Percentiles rank a stretch among this genome's conserved stretches.
Evolutionary conservation across 2,888 invertebrate species (phyloP).

Genomic region (Lymantria dispar): DNA sequence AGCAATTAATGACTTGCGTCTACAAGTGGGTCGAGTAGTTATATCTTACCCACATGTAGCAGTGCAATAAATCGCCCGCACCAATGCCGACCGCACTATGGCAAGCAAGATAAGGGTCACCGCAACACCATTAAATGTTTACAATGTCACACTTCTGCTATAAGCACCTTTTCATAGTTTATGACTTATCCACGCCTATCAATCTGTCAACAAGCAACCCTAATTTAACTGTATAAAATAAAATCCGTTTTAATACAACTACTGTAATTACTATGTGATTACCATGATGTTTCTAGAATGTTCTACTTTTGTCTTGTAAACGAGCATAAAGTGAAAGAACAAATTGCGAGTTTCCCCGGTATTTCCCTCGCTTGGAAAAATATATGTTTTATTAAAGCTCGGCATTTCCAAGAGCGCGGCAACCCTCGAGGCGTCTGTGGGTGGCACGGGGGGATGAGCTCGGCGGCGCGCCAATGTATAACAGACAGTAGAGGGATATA

Average conservation of each 20-base stretch:
- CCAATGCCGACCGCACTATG: slow-evolving; percentile 56
- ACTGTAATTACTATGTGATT: slow-evolving; percentile 70
- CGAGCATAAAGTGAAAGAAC: slow-evolving; percentile 83
- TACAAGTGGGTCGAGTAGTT: not conserved
- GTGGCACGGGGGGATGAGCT: slow-evolving; percentile 49
- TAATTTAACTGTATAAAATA: slow-evolving; percentile 8
- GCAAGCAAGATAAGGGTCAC: slow-evolving; percentile 71
- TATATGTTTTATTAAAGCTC: slow-evolving; percentile 83
- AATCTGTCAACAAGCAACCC: slow-evolving; percentile 23
- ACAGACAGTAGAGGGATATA: slow-evolving; percentile 83
- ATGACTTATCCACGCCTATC: slow-evolving; percentile 36
- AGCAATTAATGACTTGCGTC: not conserved
- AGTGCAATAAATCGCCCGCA: slow-evolving; percentile 66
- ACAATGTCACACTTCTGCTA: slow-evolving; percentile 60
- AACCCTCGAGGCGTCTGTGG: slow-evolving; percentile 67
- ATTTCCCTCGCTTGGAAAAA: slow-evolving; percentile 83
- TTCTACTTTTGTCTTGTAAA: slow-evolving; percentile 83
- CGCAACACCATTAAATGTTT: slow-evolving; percentile 61
- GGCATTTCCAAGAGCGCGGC: slow-evolving; percentile 81
- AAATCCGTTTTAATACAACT: slow-evolving; percentile 27
- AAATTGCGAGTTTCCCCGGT: slow-evolving; percentile 83
- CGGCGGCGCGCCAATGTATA: slow-evolving; percentile 78
- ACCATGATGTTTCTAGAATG: slow-evolving; percentile 81
- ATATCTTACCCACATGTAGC: slow-evolving; percentile 50
- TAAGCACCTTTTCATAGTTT: too few species aligned